Evolutionary conservation across 2,797 vertebrate genomes (phyloP).

Genomic region (Staurois parvus): DNA sequence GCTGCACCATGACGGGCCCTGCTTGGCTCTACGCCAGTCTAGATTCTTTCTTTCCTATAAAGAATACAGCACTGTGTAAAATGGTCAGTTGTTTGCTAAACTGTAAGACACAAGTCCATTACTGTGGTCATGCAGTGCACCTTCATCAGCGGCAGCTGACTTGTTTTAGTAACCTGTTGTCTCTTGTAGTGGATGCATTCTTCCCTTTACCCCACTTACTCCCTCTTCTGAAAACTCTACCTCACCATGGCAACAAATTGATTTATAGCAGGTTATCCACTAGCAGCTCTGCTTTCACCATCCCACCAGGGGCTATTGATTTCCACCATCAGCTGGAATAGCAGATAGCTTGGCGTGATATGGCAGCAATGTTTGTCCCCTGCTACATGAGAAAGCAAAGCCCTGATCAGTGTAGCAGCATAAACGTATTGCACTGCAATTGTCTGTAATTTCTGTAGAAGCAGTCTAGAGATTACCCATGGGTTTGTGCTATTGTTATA

Average conservation of each 20-base stretch:
- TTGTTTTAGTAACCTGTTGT: not conserved
- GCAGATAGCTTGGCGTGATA: constrained; percentile 51
- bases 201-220: constrained; percentile 15
- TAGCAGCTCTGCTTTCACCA: constrained; percentile 55
- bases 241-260: constrained; percentile 45
- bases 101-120: too few relatives aligned
- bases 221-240: constrained; percentile 36
- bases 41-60: too few relatives aligned
- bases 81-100: too few relatives aligned
- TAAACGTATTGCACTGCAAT: not conserved
- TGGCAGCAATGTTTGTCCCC: constrained; percentile 42
- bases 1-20: too few relatives aligned
- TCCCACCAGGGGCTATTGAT: constrained; percentile 36
- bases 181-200: not conserved
- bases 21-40: too few relatives aligned
- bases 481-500: not conserved
- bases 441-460: not conserved
- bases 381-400: constrained; percentile 7
- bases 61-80: too few relatives aligned
- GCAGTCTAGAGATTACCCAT: not conserved
- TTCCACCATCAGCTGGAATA: constrained; percentile 24
- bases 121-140: not conserved
- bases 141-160: not conserved
- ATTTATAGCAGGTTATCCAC: constrained; percentile 55
- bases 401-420: constrained; percentile 29